Conservation (phyloP, 2,888 invertebrate species). For the Colostygia pectinataria region DNA sequence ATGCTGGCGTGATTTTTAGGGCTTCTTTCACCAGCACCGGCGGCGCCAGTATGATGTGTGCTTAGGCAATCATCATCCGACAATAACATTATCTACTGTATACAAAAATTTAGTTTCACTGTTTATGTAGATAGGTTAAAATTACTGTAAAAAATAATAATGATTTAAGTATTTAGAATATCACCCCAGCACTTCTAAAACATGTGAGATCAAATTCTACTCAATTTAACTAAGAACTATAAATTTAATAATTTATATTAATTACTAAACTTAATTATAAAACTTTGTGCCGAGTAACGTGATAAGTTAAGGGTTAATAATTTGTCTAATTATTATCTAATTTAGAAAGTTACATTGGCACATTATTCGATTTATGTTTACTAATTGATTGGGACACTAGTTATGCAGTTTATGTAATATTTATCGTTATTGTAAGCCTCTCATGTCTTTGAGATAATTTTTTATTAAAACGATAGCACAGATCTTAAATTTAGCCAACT, state of each 20-base stretch:
- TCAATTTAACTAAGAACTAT: not conserved
- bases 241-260: not conserved
- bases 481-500: not conserved
- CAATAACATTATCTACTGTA: too few relatives aligned
- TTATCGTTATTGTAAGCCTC: slow-evolving; percentile 2
- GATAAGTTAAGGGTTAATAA: slow-evolving; percentile 4
- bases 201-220: slow-evolving; percentile 13
- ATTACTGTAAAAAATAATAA: too few relatives aligned
- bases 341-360: slow-evolving; percentile 27
- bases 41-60: too few relatives aligned
- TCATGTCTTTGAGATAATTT: not conserved
- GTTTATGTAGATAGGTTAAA: too few relatives aligned
- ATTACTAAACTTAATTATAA: not conserved
- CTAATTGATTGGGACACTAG: slow-evolving; percentile 20
- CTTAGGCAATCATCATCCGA: too few relatives aligned
- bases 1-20: slow-evolving; percentile 6
- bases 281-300: slow-evolving; percentile 16
- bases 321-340: slow-evolving; percentile 19
- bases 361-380: slow-evolving; percentile 19
- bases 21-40: too few relatives aligned
- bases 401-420: slow-evolving; percentile 5
- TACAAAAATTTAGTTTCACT: too few relatives aligned
- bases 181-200: slow-evolving; percentile 13
- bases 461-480: not conserved
- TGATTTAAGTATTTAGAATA: not conserved